These are phyloP conservation scores for Excalfactoria chinensis DNA, from an alignment of 2,113 vertebrate species.

Conservation along the genomic window DNA sequence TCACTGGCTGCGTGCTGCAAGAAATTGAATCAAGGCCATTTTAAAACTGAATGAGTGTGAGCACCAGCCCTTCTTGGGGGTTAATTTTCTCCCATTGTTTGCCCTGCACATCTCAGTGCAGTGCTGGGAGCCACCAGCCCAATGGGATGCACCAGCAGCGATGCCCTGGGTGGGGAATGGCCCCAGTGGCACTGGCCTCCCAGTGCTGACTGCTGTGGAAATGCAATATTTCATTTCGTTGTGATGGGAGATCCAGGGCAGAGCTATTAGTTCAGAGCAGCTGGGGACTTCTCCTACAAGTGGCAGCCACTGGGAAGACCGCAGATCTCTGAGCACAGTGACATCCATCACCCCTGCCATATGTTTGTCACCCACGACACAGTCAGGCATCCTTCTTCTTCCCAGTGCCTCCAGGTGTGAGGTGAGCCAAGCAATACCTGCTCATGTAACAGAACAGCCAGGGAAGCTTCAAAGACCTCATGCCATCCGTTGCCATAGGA, in stretches of 20 bases:
- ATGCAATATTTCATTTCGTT: neutral
- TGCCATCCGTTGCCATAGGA: neutral
- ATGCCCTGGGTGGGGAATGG: neutral
- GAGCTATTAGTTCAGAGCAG: neutral
- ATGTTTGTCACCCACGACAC: accelerated
- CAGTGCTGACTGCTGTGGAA: neutral
- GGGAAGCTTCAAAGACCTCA: neutral
- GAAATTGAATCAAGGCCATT: neutral
- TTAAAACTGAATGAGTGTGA: neutral
- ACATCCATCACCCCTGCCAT: neutral
- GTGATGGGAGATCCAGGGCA: neutral
- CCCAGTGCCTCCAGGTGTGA: accelerated
- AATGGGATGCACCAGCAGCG: accelerated
- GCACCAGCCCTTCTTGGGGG: neutral
- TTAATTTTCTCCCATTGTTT: neutral
- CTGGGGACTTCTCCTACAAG: neutral
- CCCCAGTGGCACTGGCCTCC: neutral
- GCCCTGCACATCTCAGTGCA: neutral
- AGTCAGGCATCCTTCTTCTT: accelerated
- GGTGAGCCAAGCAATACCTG: neutral
- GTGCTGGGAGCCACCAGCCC: neutral
- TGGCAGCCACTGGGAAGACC: neutral
- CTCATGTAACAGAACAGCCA: neutral
- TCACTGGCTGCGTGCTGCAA: neutral
- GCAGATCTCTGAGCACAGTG: neutral